phyloP scores from a whole-genome alignment of 2,888 invertebrate genomes.

The Halictus quadricinctus region DNA sequence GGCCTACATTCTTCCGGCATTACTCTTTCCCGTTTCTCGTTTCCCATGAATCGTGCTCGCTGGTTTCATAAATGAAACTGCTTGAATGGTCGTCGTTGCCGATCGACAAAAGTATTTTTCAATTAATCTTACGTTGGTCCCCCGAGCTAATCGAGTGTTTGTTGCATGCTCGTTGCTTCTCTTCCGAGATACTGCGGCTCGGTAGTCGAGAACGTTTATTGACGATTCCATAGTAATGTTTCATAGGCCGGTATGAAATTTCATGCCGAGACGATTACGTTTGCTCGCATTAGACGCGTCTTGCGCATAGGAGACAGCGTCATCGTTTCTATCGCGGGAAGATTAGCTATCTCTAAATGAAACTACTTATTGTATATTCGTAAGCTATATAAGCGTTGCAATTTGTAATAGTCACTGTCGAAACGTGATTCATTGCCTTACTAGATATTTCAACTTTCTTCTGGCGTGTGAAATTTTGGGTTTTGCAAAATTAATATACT shows the following conservation, averaged over 20 bases:
- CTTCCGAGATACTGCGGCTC: background rate
- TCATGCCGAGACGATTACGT: background rate
- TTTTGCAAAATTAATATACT: background rate
- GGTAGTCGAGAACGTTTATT: background rate
- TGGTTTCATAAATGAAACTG: background rate
- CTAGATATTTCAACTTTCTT: background rate
- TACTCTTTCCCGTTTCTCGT: background rate
- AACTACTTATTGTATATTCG: background rate
- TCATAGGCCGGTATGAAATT: background rate
- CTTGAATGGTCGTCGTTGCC: background rate
- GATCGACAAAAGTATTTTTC: background rate
- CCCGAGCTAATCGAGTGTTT: background rate
- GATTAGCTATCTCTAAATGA: background rate
- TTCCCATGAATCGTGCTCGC: background rate
- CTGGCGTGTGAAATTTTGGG: background rate
- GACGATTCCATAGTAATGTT: no score
- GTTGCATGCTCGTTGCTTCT: background rate
- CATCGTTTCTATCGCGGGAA: background rate
- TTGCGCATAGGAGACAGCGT: background rate
- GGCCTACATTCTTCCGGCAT: background rate
- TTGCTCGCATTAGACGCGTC: background rate
- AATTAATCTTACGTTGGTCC: background rate
- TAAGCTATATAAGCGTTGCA: background rate
- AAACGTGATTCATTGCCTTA: background rate
- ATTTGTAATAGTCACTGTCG: background rate